Base-by-base conservation (phyloP, 2,888 invertebrate species). In the Lasioglossum calceatum region DNA sequence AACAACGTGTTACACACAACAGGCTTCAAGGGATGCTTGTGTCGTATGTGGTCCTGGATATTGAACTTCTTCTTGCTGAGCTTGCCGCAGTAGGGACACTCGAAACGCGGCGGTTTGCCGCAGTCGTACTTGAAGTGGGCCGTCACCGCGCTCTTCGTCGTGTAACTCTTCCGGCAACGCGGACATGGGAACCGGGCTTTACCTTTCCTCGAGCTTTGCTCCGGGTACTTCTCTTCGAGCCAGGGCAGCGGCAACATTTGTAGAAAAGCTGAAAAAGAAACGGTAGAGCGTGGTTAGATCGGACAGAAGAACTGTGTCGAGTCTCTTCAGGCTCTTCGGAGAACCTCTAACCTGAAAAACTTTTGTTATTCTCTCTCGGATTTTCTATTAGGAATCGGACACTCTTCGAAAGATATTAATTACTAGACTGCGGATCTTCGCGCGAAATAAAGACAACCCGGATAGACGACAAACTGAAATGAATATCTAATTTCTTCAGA, bases 121-220 rank as follows among this genome's bases (percentile, higher is more conserved):
- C 95, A 95, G 83, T 95, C 95, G 82, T 95, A 94, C 84, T 94
- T 95, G 88, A 93, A 93, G 88, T 96, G 95, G 16, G 94, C 92
- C 44, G 92, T 93, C 50, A 94, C 90, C 16, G 93, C 93, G 79
- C 93, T 92, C 86, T 93, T 94, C 73, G 94, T 93, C 47, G 94
- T 93, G 86, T 95, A 95, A 87, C 91, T 92, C 86, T 94, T 94
- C 76, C 92, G 89, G 80, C 95, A 95, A 16, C 91, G 91, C 8
- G 93, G 93, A 88, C 95, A 95, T 0, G 92, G 93, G 76, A 90
- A 93, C 27, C 92, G 91, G 42, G 81, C 87, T 77, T 88, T 90
- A 36, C 71, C 87, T 78, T 85, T 89, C 80, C 88, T 87, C 77
- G 79, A 4, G 32, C 67, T 84, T 77, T 86, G 90, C 36, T 84